A percentile compares a stretch with the other conserved stretches of the same genome.
phyloP scores from a whole-genome alignment of 2,888 invertebrate genomes.

The Caenorhabditis sp. region DNA sequence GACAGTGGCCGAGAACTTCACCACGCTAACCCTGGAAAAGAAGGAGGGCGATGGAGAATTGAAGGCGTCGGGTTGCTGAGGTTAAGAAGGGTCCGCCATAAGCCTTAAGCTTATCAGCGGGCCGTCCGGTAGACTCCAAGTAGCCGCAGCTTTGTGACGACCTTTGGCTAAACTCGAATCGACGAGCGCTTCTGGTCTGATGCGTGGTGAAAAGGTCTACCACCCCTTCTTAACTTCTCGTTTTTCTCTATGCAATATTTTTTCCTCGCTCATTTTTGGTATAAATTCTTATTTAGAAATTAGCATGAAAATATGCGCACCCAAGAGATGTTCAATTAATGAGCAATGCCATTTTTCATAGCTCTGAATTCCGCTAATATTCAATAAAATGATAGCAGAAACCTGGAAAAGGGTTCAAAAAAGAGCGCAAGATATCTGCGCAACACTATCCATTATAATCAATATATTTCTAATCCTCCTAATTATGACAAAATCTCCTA shows the following conservation, averaged over 20 bases:
- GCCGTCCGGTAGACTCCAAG: conserved; percentile 21
- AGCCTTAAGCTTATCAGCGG: conserved; percentile 13
- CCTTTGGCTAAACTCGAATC: conserved; percentile 53
- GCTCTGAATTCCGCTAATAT: too few relatives aligned
- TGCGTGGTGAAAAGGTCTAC: conserved; percentile 31
- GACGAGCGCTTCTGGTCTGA: conserved; percentile 46
- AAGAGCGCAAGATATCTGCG: background rate
- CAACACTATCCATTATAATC: background rate
- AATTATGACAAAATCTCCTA: background rate
- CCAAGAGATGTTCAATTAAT: too few relatives aligned
- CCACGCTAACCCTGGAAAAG: conserved; percentile 58
- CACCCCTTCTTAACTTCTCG: conserved; percentile 7
- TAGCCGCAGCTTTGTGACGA: conserved; percentile 59
- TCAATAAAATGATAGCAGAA: background rate
- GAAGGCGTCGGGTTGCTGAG: conserved; percentile 64
- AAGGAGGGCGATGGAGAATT: conserved; percentile 56
- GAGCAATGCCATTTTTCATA: too few relatives aligned
- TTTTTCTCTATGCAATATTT: conserved; percentile 7
- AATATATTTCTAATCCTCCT: background rate
- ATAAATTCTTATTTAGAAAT: too few relatives aligned
- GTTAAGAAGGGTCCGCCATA: conserved; percentile 56
- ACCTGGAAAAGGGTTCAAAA: background rate
- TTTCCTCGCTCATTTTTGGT: background rate
- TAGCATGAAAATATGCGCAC: too few relatives aligned
- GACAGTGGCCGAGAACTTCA: conserved; percentile 75